Evolutionary conservation across 2,113 vertebrate genomes (phyloP).

Genomic region (Eurystomus gularis): DNA sequence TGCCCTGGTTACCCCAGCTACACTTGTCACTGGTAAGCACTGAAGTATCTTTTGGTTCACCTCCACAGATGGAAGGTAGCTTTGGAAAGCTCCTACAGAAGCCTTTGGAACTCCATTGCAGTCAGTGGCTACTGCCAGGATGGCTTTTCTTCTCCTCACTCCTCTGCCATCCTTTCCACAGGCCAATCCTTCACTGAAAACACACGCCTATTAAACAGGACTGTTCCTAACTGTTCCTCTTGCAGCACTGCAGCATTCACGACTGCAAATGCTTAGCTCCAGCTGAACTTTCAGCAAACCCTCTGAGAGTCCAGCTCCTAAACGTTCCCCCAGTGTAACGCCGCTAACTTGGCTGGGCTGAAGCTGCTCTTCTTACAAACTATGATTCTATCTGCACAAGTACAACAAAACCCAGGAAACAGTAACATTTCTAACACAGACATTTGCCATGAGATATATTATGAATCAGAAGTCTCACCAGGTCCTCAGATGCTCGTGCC

Average conservation of each 20-base stretch:
- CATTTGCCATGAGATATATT: background rate
- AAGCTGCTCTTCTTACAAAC: background rate
- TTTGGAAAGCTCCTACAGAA: background rate
- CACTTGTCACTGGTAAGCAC: background rate
- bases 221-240: background rate
- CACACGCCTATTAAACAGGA: background rate
- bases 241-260: background rate
- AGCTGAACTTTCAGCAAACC: background rate
- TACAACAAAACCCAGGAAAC: background rate
- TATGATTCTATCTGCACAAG: background rate
- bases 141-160: background rate
- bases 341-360: background rate
- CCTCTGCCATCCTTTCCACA: background rate
- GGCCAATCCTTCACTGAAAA: background rate
- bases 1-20: background rate
- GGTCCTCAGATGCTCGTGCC: conserved; percentile 94
- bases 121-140: background rate
- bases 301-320: background rate
- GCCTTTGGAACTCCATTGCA: background rate
- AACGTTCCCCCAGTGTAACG: fast-evolving
- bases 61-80: background rate
- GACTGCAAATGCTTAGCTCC: background rate
- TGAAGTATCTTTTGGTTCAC: background rate
- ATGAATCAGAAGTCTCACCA: conserved; percentile 76
- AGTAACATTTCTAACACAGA: background rate